A percentile compares a stretch with the other conserved stretches of the same genome.
Evolutionary conservation across 2,113 vertebrate species (phyloP).

Genomic region (Rhinoptilus africanus): DNA sequence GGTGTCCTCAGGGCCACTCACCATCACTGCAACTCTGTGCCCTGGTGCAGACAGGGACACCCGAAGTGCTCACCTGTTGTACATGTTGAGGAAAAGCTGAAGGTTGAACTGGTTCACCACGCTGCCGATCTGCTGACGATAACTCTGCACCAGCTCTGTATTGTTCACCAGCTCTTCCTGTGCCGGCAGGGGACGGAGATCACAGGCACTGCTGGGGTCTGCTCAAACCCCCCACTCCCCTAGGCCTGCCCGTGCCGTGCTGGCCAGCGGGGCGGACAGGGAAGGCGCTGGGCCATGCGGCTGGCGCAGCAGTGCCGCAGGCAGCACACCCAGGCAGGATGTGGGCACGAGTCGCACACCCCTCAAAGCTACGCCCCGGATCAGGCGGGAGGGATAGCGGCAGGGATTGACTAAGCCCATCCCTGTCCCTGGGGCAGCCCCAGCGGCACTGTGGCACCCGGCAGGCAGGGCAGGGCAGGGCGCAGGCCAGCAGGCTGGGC

Average conservation of each 20-base stretch:
- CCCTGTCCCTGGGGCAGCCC: background rate
- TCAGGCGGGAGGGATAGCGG: background rate
- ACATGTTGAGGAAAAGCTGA: constrained; percentile 99
- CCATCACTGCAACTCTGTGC: background rate
- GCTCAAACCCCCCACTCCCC: fast-evolving
- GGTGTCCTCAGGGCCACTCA: background rate
- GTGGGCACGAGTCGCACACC: fast-evolving
- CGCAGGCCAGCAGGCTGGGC: too few relatives aligned
- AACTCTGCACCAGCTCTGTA: constrained; percentile 95
- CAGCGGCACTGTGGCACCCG: background rate
- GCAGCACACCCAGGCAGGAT: background rate
- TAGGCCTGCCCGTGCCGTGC: fast-evolving
- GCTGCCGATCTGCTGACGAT: constrained; percentile 91
- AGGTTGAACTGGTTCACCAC: constrained; percentile 95
- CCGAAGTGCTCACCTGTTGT: constrained; percentile 84
- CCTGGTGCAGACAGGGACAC: background rate
- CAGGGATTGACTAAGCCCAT: background rate
- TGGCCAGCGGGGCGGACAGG: background rate
- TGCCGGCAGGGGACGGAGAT: background rate
- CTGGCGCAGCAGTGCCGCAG: background rate
- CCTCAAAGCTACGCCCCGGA: background rate
- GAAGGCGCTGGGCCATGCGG: background rate
- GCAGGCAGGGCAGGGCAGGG: background rate
- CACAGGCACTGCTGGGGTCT: background rate
- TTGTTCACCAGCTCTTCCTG: constrained; percentile 96